Base-by-base conservation (phyloP, 2,113 vertebrate species). In the Catharus minimus region DNA sequence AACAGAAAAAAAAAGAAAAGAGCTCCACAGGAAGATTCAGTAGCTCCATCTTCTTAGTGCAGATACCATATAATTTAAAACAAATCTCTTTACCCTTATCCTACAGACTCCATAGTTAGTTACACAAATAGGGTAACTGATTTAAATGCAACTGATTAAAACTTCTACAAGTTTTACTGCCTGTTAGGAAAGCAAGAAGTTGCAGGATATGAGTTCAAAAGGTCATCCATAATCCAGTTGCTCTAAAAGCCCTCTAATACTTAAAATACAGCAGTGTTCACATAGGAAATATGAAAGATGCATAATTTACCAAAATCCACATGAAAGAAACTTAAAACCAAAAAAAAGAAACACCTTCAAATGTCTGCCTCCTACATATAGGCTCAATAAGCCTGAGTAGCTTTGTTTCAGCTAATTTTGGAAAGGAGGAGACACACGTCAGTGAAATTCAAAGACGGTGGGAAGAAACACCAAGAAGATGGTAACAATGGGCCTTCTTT, bases 221-320 rank as follows among this genome's bases (percentile, higher is more conserved):
- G 27, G 12, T 52, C 27, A 60, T 20, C 36, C 50, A 62, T 24
- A 73, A 61, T 8, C 32, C 3, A 1, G 2, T 9, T 44, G 61
- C 44, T 39, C n/a, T 21, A 19, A 78, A 46, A 1, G 1, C 9
- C 24, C 20, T 60, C 32, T 10, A 38, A 21, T 11, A 46, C 13
- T 47, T 69, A 26, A 52, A 18, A 36, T 14, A 20, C 2, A 78
- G 43, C 32, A 66, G 18, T 1, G 4, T 36, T n/a, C 26, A 39
- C 0, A 2, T 0, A 38, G 36, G 19, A 47, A 74, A 43, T 1
- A 43, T 0, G 4, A 41, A 68, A 44, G 7, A 47, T 3, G 2
- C 0, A 27, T 10, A 22, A 67, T 36, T 81, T 82, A 38, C 27
- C 38, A 68, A 75, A 88, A 79, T 15, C 33, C 28, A 19, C 3